These are phyloP conservation scores for Chloroclystis v-ata DNA, from an alignment of 2,888 invertebrate genomes.

Conservation along the genomic window DNA sequence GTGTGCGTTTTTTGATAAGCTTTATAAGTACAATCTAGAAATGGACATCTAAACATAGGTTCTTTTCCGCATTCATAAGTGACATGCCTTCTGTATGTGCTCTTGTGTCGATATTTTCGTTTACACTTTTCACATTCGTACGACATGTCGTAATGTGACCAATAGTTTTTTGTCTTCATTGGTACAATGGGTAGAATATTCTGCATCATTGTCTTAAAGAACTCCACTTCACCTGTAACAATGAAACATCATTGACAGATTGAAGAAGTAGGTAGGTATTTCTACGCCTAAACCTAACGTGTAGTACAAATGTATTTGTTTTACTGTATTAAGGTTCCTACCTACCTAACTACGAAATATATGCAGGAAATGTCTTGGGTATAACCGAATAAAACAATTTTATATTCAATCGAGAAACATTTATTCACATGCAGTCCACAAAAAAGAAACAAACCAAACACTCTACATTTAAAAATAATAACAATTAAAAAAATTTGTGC, in stretches of 20 bases:
- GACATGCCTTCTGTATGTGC: conserved; percentile 83
- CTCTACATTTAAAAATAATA: conserved; percentile 62
- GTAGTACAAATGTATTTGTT: not conserved
- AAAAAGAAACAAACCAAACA: conserved; percentile 71
- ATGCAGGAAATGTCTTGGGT: not conserved
- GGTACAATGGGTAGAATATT: conserved; percentile 68
- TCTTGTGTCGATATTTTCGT: conserved; percentile 85
- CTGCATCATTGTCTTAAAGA: conserved; percentile 73
- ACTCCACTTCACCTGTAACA: conserved; percentile 76
- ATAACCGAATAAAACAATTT: conserved; percentile 13
- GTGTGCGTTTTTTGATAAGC: conserved; percentile 75
- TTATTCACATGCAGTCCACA: conserved; percentile 74
- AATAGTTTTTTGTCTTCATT: conserved; percentile 74
- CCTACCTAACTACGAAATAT: not conserved
- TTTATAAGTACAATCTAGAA: conserved; percentile 69
- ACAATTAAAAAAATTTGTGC: conserved; percentile 50
- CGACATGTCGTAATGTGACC: conserved; percentile 68
- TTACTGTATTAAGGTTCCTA: no score
- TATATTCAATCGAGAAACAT: conserved; percentile 61
- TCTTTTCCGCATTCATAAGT: conserved; percentile 82
- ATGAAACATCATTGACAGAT: conserved; percentile 44
- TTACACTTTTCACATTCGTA: conserved; percentile 82
- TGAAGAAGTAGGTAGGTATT: conserved; percentile 8
- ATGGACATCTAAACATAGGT: conserved; percentile 73
- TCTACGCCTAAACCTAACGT: conserved; percentile 6